Conservation (phyloP, 2,797 vertebrate species). For the Pangasius djambal region DNA sequence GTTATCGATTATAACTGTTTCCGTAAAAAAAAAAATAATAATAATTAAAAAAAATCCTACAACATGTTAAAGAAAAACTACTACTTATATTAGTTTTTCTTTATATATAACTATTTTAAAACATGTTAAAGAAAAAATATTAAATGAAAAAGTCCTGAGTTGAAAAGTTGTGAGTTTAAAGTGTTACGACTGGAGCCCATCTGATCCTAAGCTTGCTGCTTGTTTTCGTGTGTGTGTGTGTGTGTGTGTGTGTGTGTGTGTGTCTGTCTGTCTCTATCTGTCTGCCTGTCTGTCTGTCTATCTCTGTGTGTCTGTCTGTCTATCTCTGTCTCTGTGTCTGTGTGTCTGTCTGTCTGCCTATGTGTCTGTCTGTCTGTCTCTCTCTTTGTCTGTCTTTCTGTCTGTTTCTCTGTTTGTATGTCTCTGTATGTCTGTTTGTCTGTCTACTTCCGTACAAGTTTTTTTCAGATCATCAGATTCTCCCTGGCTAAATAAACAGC, state of each 20-base stretch:
- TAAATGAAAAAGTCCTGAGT: not conserved
- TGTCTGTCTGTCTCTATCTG: not conserved
- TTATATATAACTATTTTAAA: no score
- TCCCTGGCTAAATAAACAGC: slow-evolving; percentile 13
- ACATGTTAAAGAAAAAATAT: no score
- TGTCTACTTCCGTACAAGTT: not conserved
- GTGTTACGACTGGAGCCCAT: not conserved
- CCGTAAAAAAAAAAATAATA: not conserved
- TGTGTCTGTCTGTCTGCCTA: not conserved
- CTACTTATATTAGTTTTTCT: no score
- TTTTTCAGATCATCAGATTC: not conserved
- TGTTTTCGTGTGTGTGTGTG: not conserved
- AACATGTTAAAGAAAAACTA: not conserved
- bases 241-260: not conserved
- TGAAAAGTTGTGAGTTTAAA: not conserved
- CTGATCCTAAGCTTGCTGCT: not conserved
- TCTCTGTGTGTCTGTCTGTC: not conserved
- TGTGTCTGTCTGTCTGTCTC: not conserved
- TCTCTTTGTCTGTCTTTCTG: not conserved
- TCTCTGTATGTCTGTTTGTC: not conserved
- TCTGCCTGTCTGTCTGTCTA: not conserved
- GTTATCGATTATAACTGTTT: no score
- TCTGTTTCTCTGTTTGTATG: not conserved
- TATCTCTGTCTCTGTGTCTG: not conserved
- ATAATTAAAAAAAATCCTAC: no score